Evolutionary conservation across 2,888 invertebrate species (phyloP), one percentile per base, ranked within the genome.

Genomic region (Cantharis nigra): DNA sequence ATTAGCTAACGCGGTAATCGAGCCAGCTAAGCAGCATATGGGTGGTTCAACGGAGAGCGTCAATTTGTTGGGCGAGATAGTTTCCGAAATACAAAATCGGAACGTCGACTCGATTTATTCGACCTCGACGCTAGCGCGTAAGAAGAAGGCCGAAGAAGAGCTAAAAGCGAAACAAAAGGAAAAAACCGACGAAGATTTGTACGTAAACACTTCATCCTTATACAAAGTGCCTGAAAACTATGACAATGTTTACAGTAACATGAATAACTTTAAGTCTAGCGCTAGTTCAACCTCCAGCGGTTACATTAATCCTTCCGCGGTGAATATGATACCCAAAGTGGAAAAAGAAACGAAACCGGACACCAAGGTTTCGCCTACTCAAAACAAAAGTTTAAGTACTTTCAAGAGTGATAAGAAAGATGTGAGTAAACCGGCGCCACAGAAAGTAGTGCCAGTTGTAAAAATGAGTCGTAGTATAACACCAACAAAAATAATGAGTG

Each of bases 91-190:
- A 84, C 95, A 96, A 83, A 94, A 94, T 83, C 90, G 96, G 33
- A 96, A 96, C 86, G 93, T 95, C 62, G 96, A 96, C 83, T 96
- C 96, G 0, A 96, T 97, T 82, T 97, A 97, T 86, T 95, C 96
- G 0, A 94, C 94, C 0, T 93, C 94, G 1, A 94, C 94, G 0
- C 87, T 95, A 2, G 91, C 92, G 0, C 89, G 92, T 75, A 93
- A 92, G 83, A 92, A 92, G 83, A 91, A 91, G 63, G 89, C 88
- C 69, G 88, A 87, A 64, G 89, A 88, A 70, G 88, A 88, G 70
- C 86, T 83, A 75, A 89, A 87, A 78, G 85, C 83, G 70, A 85
- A 85, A 83, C 11, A 88, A 85, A 67, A 86, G 82, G 78, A 76
- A 69, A 88, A 81, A 1, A 78, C 81, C 74, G 85, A 87, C 0